These are phyloP conservation scores for Crotalus adamanteus DNA, from an alignment of 2,797 vertebrate genomes.

Conservation along the genomic window DNA sequence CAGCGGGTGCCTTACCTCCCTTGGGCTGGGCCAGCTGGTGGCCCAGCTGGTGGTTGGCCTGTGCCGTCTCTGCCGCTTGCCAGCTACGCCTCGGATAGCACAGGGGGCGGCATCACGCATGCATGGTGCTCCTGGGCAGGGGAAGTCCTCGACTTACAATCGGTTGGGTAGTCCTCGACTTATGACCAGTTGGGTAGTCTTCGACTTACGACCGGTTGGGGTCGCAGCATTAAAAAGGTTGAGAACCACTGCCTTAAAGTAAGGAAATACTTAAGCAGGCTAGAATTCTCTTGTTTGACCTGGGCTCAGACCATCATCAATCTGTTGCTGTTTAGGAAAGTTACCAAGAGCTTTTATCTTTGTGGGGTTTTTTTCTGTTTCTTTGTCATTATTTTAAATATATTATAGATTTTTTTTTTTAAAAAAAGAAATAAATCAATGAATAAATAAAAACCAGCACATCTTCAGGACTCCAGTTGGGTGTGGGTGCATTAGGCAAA, in stretches of 20 bases:
- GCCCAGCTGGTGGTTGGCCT: no score
- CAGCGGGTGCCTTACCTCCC: no score
- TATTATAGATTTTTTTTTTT: neutral
- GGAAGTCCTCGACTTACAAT: no score
- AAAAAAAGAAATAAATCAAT: neutral
- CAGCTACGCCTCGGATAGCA: no score
- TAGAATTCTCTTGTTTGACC: neutral
- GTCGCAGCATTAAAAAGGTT: no score
- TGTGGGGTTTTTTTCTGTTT: neutral
- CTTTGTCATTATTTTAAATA: neutral
- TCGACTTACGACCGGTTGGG: no score
- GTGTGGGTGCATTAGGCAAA: neutral
- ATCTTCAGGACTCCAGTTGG: neutral
- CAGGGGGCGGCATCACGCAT: no score
- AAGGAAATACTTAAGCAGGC: neutral
- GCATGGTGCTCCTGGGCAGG: no score
- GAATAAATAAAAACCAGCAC: neutral
- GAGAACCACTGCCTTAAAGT: neutral
- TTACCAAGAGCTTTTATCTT: neutral
- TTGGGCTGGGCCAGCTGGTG: no score
- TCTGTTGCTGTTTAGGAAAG: neutral
- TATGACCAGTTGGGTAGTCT: no score
- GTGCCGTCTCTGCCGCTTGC: no score
- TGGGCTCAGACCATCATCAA: neutral
- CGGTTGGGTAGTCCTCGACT: no score